phyloP scores from a whole-genome alignment of 2,113 vertebrate genomes.

The Heliornis fulica region DNA sequence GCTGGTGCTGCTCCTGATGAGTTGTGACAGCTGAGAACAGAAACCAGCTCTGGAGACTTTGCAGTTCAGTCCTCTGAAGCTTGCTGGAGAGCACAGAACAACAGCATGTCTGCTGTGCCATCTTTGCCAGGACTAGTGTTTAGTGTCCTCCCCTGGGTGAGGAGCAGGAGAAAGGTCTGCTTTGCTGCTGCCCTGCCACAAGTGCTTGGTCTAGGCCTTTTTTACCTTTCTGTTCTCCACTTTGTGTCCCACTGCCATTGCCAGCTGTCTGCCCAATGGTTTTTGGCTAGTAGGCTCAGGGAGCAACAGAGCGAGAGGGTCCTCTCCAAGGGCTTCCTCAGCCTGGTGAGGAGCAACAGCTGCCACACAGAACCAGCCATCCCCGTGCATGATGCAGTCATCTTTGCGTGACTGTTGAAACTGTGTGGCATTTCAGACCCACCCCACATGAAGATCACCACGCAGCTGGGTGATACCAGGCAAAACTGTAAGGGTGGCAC shows the following conservation, averaged over 20 bases:
- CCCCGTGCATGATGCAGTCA: accelerated
- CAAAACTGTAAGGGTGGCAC: not conserved
- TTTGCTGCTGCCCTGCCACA: not conserved
- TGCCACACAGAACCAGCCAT: not conserved
- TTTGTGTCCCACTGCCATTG: not conserved
- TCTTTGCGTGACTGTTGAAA: accelerated
- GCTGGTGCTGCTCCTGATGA: not conserved
- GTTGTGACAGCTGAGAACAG: not conserved
- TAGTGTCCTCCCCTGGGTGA: not conserved
- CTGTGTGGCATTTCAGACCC: not conserved
- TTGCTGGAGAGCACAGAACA: not conserved
- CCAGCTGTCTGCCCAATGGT: accelerated
- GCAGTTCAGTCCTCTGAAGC: not conserved
- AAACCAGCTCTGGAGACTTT: not conserved
- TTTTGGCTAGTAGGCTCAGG: not conserved
- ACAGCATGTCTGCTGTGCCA: not conserved
- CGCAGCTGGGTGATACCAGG: not conserved
- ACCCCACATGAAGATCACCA: not conserved
- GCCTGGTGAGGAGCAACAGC: not conserved
- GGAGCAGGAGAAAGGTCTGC: not conserved
- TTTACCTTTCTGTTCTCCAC: not conserved
- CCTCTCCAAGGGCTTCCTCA: not conserved
- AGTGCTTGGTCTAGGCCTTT: not conserved
- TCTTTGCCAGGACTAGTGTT: not conserved
- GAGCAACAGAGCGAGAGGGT: not conserved